Evolutionary conservation across 1,140 invertebrate species (phyloP).

Genomic region (Chionoecetes opilio): DNA sequence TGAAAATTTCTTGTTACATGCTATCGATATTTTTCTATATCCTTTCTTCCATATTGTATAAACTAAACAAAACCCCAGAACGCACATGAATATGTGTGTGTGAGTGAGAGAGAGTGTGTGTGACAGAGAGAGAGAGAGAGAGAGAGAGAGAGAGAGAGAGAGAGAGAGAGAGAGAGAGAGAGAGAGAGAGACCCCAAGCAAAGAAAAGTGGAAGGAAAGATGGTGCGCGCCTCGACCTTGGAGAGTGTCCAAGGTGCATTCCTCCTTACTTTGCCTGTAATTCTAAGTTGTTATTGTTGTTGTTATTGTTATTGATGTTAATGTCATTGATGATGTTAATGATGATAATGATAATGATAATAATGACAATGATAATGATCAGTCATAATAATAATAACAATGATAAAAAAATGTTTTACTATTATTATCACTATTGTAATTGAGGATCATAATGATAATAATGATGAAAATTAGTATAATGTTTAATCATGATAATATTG

Average conservation of each 20-base stretch:
- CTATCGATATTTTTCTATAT: too few relatives aligned
- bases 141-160: slow-evolving; percentile 27
- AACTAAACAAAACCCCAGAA: not conserved
- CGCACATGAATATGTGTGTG: not conserved
- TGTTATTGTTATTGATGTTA: not conserved
- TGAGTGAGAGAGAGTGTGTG: slow-evolving; percentile 1
- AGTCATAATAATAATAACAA: not conserved
- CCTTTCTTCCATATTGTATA: too few relatives aligned
- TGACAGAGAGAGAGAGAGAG: not conserved
- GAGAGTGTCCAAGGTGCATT: not conserved
- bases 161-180: slow-evolving; percentile 27
- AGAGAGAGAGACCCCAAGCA: not conserved
- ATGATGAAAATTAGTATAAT: too few relatives aligned
- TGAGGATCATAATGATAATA: too few relatives aligned
- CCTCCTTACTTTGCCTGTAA: not conserved
- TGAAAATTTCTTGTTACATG: too few relatives aligned
- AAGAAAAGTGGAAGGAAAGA: not conserved
- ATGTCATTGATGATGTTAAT: not conserved
- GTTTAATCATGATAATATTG: not conserved
- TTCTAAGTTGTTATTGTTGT: not conserved
- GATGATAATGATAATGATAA: not conserved
- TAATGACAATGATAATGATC: not conserved
- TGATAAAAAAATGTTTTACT: too few relatives aligned
- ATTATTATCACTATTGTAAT: too few relatives aligned
- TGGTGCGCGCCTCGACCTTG: not conserved